A percentile compares a stretch with the other conserved stretches of the same genome.
These are phyloP conservation scores for Esox lucius DNA, from an alignment of 2,797 vertebrate species.

Conservation along the genomic window DNA sequence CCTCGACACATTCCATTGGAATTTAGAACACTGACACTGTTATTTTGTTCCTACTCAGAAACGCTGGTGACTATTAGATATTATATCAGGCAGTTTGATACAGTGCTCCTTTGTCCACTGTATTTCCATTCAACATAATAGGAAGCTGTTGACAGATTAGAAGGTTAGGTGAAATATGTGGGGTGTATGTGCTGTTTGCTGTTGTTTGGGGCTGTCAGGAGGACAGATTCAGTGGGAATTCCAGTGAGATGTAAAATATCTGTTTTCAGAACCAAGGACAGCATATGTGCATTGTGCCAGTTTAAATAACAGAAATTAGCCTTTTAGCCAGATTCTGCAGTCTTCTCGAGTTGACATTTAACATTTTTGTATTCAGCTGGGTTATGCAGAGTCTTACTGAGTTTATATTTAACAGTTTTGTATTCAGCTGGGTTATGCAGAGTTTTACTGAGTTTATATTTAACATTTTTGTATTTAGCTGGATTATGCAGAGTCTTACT, in stretches of 20 bases:
- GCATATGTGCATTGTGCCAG: slow-evolving; percentile 6
- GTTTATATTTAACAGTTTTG: too few species aligned
- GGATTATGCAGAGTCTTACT: too few species aligned
- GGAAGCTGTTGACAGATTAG: too few species aligned
- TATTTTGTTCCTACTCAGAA: neutral
- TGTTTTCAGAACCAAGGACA: slow-evolving; percentile 60
- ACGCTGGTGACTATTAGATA: neutral
- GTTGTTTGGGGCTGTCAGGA: neutral
- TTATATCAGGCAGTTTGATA: neutral
- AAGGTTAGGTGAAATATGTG: too few species aligned
- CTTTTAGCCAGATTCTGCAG: too few species aligned
- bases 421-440: too few species aligned
- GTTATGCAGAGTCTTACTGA: too few species aligned
- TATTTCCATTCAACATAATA: neutral
- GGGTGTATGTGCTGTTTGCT: neutral
- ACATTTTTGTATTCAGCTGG: too few species aligned
- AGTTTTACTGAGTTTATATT: too few species aligned
- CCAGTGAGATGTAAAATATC: neutral
- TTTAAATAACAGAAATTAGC: too few species aligned
- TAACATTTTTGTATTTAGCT: too few species aligned
- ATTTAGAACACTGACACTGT: slow-evolving; percentile 1
- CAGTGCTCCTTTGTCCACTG: neutral
- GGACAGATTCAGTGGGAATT: neutral
- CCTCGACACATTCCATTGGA: slow-evolving; percentile 1
- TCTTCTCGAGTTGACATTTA: too few species aligned